Conservation (phyloP, 1,140 invertebrate genomes). For the Drosophila repleta region DNA sequence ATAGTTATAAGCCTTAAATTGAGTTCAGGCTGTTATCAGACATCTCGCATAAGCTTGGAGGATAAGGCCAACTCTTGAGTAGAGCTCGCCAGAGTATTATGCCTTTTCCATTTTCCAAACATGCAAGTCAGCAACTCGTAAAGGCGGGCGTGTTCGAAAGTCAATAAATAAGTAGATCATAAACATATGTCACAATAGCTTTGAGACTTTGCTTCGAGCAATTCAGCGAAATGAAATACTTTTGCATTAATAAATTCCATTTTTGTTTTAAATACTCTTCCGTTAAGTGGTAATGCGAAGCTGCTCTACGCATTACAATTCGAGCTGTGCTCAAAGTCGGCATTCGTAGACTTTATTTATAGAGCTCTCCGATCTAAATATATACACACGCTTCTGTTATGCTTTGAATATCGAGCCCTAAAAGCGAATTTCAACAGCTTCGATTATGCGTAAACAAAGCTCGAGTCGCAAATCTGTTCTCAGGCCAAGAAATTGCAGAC, state of each 20-base stretch:
- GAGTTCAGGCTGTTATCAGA: no score
- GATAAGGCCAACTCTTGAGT: no score
- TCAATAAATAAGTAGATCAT: not conserved
- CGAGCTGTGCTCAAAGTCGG: conserved; percentile 15
- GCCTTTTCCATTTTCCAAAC: no score
- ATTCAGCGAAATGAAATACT: not conserved
- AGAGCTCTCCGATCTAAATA: not conserved
- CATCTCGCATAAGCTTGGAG: no score
- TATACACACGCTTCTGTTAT: not conserved
- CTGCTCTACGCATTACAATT: conserved; percentile 4
- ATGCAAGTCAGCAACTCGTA: no score
- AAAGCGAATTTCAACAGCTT: conserved; percentile 22
- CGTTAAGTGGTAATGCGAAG: conserved; percentile 3
- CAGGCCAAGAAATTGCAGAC: conserved; percentile 54
- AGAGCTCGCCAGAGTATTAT: no score
- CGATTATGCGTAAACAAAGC: conserved; percentile 54
- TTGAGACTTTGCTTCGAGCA: not conserved
- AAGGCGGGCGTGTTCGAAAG: not conserved
- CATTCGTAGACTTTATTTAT: conserved; percentile 36
- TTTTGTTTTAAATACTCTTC: not conserved
- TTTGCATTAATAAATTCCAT: no score
- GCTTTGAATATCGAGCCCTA: not conserved
- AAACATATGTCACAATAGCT: not conserved
- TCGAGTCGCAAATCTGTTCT: not conserved
- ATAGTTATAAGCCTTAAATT: no score